Conservation (phyloP, 2,113 vertebrate genomes). For the Pseudopipra pipra region DNA sequence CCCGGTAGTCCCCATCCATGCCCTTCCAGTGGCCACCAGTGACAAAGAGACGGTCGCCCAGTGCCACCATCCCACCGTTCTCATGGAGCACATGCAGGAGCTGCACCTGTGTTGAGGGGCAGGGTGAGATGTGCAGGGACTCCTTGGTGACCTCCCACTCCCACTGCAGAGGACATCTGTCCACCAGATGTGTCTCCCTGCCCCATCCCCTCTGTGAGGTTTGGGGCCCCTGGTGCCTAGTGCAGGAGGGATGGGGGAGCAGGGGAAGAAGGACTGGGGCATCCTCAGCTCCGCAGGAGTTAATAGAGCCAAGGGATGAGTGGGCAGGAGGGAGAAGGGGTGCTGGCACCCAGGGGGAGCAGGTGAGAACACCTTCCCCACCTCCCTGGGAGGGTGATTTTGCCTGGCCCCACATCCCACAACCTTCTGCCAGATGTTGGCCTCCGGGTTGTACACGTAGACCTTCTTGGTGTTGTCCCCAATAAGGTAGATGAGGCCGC, state of each 20-base stretch:
- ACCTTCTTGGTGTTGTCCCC: slow-evolving; percentile 99
- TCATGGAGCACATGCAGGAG: slow-evolving; percentile 92
- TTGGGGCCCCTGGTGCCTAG: neutral
- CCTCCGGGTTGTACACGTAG: slow-evolving; percentile 85
- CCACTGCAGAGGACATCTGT: accelerated
- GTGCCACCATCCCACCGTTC: slow-evolving; percentile 86
- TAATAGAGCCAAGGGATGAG: neutral
- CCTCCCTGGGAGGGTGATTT: accelerated
- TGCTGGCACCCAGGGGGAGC: neutral
- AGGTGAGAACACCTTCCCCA: neutral
- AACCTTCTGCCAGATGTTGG: slow-evolving; percentile 98
- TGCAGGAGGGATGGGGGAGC: accelerated
- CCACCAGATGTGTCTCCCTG: accelerated
- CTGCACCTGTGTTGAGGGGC: slow-evolving; percentile 79
- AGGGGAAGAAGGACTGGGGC: neutral
- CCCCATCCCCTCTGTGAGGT: neutral
- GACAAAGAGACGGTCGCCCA: slow-evolving; percentile 82
- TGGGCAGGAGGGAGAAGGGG: neutral
- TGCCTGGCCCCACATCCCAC: neutral
- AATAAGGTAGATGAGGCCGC: slow-evolving; percentile 87
- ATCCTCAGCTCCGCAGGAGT: neutral
- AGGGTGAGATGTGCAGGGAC: neutral
- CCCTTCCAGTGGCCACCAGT: slow-evolving; percentile 97
- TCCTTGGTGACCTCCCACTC: neutral
- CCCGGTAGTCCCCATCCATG: slow-evolving; percentile 91